phyloP scores from a whole-genome alignment of 2,113 vertebrate species.

The Lethenteron camtschaticum region DNA sequence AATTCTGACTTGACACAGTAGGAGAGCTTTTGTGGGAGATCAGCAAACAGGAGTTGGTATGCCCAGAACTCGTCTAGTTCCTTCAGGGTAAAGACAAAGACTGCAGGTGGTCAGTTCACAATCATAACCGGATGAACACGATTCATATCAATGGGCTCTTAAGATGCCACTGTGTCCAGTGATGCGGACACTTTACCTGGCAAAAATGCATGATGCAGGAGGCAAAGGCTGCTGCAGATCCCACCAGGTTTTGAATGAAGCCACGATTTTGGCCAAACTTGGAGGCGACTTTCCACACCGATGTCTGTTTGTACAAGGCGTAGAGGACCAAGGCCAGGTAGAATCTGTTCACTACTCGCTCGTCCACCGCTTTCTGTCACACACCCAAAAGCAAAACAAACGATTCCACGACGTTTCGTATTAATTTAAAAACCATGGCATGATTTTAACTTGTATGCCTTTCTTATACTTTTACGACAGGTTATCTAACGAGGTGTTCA shows the following conservation, averaged over 20 bases:
- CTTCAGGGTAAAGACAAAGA: constrained; percentile 20
- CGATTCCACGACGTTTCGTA: neutral
- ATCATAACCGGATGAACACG: neutral
- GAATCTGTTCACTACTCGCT: constrained; percentile 29
- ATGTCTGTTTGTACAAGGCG: constrained; percentile 46
- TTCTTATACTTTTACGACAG: neutral
- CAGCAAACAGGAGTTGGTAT: constrained; percentile 45
- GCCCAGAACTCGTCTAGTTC: constrained; percentile 86
- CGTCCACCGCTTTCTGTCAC: constrained; percentile 17
- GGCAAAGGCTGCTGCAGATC: constrained; percentile 50
- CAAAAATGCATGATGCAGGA: constrained; percentile 71
- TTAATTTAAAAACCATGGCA: neutral
- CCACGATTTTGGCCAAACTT: constrained; percentile 57
- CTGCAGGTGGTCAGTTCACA: neutral
- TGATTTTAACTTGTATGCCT: neutral
- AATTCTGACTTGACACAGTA: constrained; percentile 74
- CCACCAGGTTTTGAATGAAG: constrained; percentile 54
- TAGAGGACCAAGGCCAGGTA: constrained; percentile 64
- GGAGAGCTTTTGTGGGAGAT: constrained; percentile 50
- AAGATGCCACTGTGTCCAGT: neutral
- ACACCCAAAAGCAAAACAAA: constrained; percentile 22
- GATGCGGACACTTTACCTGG: constrained; percentile 30
- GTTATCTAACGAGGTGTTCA: neutral
- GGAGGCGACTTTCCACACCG: constrained; percentile 53
- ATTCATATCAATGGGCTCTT: neutral